Evolutionary conservation across 2,888 invertebrate species (phyloP), one percentile per base, ranked within the genome.

Genomic region (Aricia artaxerxes): DNA sequence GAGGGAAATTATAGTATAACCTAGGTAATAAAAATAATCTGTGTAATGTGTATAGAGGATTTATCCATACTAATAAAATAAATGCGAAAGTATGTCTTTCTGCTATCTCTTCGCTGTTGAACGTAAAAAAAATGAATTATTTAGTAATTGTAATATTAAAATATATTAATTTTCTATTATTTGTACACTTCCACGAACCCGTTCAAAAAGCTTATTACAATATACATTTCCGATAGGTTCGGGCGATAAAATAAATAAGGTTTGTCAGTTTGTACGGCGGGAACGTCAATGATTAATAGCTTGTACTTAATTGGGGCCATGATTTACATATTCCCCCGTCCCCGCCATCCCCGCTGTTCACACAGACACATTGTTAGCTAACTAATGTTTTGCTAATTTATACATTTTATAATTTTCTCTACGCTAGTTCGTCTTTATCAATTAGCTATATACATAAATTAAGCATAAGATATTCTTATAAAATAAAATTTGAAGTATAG

Each of bases 301-400:
- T 76, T 24, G 9, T 31, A 76, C 57, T 76, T 76, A 76, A 75
- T 75, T 75, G 75, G 49, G 75, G 75, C 24, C 53, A 76, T 76
- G 76, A 76, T 76, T 76, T 76, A 76, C 76, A 76, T 57, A 76
- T 11, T 31, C 49, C 31, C 24, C 69, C 69, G 4, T 35, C 69
- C 69, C 64, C 5, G 1, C 69, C 69, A 4, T 35, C 69, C 69
- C 64, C 13, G 11, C 69, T 13, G 69, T 4, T 35, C 69, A 5
- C 35, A 69, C 69, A 13, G 69, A 69, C 69, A 64, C 64, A 64
- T 64, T 64, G 35, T 35, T 35, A 7, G 13, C 64, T 11, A 35
- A 35, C 69, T 69, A 69, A 69, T 35, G 24, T 69, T 69, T 69
- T 35, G 35, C 11, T 69, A 13, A 69, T 35, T 69, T 13, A 64